Percentiles rank a stretch among this genome's conserved stretches.
phyloP scores from a whole-genome alignment of 2,888 invertebrate genomes.

The Tetanocera ferruginea region DNA sequence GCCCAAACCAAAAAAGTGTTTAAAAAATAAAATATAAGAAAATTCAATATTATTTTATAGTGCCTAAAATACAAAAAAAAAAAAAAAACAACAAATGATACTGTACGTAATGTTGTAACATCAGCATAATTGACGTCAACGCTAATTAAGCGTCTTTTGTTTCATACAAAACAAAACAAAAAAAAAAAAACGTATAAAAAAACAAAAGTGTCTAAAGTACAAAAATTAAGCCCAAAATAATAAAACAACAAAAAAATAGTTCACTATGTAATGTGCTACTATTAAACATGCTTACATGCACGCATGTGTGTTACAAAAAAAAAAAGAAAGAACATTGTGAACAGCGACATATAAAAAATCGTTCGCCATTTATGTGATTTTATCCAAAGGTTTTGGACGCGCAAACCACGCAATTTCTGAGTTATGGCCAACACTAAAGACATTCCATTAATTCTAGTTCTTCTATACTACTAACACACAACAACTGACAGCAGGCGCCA shows the following conservation, averaged over 20 bases:
- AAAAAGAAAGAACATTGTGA: background rate
- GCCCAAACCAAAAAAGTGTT: background rate
- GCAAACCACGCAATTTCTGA: background rate
- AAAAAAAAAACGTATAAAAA: conserved; percentile 33
- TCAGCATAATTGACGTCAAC: conserved; percentile 6
- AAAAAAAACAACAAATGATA: background rate
- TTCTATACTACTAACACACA: background rate
- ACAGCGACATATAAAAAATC: background rate
- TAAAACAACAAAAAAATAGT: conserved; percentile 4
- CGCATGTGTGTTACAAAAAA: background rate
- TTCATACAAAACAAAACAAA: conserved; percentile 19
- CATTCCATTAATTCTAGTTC: background rate
- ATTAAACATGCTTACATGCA: background rate
- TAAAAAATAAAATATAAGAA: too few species aligned
- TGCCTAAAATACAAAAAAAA: background rate
- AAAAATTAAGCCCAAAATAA: conserved; percentile 14
- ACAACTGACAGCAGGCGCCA: background rate
- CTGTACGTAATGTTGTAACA: background rate
- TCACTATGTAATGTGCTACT: background rate
- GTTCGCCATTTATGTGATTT: background rate
- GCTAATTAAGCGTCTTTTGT: conserved; percentile 14
- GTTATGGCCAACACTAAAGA: background rate
- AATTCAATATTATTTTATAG: background rate
- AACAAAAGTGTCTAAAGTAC: conserved; percentile 39
- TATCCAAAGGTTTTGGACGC: background rate